phyloP scores from a whole-genome alignment of 2,113 vertebrate genomes.

The Tichodroma muraria region DNA sequence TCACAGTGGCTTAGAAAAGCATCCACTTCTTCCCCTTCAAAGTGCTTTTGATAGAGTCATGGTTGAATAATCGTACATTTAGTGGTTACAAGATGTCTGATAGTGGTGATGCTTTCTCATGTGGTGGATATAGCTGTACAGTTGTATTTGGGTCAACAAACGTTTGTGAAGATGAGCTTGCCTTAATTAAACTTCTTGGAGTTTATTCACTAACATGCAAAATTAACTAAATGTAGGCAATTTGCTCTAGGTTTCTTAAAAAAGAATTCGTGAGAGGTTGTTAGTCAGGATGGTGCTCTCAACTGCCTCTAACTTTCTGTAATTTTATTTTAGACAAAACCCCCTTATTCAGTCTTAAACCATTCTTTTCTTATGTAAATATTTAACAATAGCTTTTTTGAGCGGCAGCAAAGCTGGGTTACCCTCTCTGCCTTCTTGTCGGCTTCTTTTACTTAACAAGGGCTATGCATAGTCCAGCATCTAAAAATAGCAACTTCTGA shows the following conservation, averaged over 20 bases:
- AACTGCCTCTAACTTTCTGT: background rate
- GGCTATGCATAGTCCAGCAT: fast-evolving
- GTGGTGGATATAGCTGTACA: constrained; percentile 17
- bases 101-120: background rate
- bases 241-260: background rate
- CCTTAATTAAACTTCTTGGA: constrained; percentile 16
- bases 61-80: background rate
- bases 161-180: background rate
- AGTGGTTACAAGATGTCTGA: background rate
- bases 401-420: background rate
- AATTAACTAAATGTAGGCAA: background rate
- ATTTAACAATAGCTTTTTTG: background rate
- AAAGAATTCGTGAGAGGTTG: background rate
- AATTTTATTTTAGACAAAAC: background rate
- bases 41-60: background rate
- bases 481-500: background rate
- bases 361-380: background rate
- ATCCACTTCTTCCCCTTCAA: background rate
- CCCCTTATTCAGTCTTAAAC: background rate
- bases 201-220: background rate
- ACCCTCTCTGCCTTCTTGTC: background rate
- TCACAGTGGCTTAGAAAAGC: background rate
- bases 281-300: background rate
- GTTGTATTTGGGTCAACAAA: constrained; percentile 10
- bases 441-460: background rate